Evolutionary conservation across 2,888 invertebrate species (phyloP).

Genomic region (Lepas anatifera): DNA sequence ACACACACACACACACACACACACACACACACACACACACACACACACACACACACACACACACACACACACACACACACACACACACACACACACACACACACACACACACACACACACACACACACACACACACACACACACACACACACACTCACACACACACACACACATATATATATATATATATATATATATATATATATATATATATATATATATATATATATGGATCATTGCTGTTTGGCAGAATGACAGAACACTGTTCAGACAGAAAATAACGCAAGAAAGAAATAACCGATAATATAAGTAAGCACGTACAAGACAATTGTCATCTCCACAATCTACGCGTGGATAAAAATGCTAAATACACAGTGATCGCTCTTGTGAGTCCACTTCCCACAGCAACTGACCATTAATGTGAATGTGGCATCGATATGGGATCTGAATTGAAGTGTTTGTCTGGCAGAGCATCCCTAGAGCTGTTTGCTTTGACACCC

Average conservation of each 20-base stretch:
- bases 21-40: background rate
- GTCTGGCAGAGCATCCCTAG: no score
- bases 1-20: background rate
- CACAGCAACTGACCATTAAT: background rate
- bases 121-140: constrained; percentile 1
- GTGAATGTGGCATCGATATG: no score
- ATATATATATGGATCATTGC: no score
- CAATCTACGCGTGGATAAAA: no score
- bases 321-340: no score
- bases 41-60: background rate
- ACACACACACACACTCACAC: background rate
- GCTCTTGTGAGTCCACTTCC: no score
- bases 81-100: background rate
- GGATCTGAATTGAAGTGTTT: no score
- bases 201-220: background rate
- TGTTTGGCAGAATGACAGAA: background rate
- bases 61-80: background rate
- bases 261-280: background rate
- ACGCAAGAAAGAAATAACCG: background rate
- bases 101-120: background rate
- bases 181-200: background rate
- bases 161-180: constrained; percentile 1
- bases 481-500: no score
- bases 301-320: background rate
- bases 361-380: no score